phyloP scores from a whole-genome alignment of 2,888 invertebrate genomes.

The Drosophila bunnanda region DNA sequence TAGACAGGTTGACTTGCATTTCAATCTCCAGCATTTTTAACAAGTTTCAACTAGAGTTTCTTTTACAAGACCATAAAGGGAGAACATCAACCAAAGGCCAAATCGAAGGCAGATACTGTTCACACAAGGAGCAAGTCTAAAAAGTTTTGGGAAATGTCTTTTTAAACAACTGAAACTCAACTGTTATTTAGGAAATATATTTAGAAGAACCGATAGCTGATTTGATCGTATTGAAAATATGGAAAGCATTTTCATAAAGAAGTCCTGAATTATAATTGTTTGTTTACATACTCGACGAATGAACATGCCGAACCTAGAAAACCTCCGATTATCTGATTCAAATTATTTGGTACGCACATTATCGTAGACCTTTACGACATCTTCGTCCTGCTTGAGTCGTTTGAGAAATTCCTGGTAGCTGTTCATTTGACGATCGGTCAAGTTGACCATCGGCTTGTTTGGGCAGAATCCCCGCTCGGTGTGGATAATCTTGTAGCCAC shows the following conservation, averaged over 20 bases:
- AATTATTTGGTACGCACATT: conserved; percentile 58
- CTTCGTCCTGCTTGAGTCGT: conserved; percentile 47
- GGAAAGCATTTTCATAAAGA: not conserved
- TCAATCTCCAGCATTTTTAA: no score
- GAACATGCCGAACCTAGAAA: not conserved
- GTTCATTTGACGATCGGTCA: conserved; percentile 37
- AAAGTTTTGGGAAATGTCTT: not conserved
- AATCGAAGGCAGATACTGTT: no score
- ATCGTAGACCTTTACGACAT: conserved; percentile 69
- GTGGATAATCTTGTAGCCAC: conserved; percentile 57
- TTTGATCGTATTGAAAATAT: not conserved
- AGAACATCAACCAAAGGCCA: not conserved
- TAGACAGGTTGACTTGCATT: no score
- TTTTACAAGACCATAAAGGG: not conserved
- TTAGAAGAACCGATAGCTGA: not conserved
- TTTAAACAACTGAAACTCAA: not conserved
- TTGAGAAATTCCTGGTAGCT: conserved; percentile 59
- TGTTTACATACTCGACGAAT: not conserved
- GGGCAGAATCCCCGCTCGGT: conserved; percentile 58
- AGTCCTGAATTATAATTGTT: not conserved
- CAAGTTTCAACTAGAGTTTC: not conserved
- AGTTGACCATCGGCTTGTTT: conserved; percentile 39
- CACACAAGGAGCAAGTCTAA: not conserved
- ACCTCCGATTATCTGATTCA: no score
- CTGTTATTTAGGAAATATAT: no score